phyloP scores from a whole-genome alignment of 2,113 vertebrate species.

The Odocoileus virginianus region DNA sequence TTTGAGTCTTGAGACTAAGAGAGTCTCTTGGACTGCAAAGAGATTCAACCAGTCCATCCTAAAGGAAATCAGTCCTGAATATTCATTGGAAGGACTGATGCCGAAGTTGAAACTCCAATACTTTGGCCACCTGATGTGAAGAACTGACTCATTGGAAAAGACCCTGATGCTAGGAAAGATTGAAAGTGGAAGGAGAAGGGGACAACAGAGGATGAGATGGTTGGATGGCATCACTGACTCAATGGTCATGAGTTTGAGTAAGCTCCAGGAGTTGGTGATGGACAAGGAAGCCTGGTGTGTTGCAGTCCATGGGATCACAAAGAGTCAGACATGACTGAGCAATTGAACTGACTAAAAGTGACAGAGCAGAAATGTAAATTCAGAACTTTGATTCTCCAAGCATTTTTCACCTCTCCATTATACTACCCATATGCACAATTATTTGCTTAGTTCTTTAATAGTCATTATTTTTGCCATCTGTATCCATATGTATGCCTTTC shows the following conservation, averaged over 20 bases:
- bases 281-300: background rate
- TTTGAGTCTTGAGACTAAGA: background rate
- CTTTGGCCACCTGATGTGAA: background rate
- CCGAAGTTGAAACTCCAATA: background rate
- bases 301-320: accelerated
- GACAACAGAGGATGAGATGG: background rate
- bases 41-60: background rate
- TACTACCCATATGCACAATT: background rate
- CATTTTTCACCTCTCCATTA: background rate
- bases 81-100: background rate
- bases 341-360: background rate
- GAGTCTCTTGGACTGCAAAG: background rate
- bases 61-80: background rate
- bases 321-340: background rate
- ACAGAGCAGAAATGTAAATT: background rate
- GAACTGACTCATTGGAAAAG: background rate
- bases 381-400: background rate
- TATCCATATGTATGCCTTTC: background rate
- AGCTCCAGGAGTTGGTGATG: background rate
- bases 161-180: background rate
- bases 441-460: background rate
- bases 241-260: background rate
- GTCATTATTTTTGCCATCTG: background rate
- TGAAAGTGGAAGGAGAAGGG: background rate
- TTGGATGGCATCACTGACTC: background rate